A percentile compares a stretch with the other conserved stretches of the same genome.
phyloP scores from a whole-genome alignment of 64 coral and sea anemone species.

The Astreopora myriophthalma region DNA sequence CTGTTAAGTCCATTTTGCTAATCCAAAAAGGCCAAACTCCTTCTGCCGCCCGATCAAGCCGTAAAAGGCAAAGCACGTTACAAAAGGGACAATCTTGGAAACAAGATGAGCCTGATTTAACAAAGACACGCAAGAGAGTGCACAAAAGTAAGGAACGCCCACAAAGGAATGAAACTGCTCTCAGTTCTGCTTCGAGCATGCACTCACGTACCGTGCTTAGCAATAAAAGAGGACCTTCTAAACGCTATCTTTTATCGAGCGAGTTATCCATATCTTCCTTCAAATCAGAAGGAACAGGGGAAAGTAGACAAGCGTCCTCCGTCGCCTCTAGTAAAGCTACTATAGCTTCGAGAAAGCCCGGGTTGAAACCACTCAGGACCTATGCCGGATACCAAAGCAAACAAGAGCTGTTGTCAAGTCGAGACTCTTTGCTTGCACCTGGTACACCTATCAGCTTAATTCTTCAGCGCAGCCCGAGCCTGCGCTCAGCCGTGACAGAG shows the following conservation, averaged over 20 bases:
- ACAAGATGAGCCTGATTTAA: conserved; percentile 22
- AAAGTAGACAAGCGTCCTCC: not conserved
- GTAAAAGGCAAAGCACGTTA: not conserved
- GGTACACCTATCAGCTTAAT: conserved; percentile 55
- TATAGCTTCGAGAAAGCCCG: not conserved
- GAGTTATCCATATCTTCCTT: conserved; percentile 3
- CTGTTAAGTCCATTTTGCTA: not conserved
- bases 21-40: not conserved
- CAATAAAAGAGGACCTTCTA: not conserved
- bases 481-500: conserved; percentile 43
- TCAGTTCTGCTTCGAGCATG: not conserved
- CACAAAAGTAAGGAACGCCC: conserved; percentile 41
- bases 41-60: not conserved
- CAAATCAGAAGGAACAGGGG: not conserved
- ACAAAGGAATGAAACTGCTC: not conserved
- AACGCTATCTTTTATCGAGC: not conserved
- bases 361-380: not conserved
- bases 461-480: conserved; percentile 39
- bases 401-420: not conserved
- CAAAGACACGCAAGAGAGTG: conserved; percentile 37
- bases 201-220: not conserved
- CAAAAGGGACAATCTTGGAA: not conserved
- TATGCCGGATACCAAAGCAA: conserved; percentile 18
- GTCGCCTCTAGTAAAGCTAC: not conserved
- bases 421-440: not conserved